Conservation (phyloP, 2,888 invertebrate species). For the Cephalotes varians region DNA sequence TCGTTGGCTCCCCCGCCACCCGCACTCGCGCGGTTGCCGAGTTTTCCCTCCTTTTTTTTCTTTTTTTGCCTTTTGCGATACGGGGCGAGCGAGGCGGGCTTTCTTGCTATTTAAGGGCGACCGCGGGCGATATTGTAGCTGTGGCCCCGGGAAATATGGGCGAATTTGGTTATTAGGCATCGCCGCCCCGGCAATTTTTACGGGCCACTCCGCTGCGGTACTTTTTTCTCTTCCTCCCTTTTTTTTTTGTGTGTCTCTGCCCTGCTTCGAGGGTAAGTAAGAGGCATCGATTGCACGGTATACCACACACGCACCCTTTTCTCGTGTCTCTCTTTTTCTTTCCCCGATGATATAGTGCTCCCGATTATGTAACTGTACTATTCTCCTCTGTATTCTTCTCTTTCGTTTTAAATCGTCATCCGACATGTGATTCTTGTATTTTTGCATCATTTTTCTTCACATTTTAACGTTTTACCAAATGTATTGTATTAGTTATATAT, state of each 20-base stretch:
- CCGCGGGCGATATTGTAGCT: slow-evolving; percentile 55
- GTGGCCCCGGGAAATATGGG: slow-evolving; percentile 40
- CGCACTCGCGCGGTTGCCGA: slow-evolving; percentile 33
- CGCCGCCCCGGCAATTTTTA: slow-evolving; percentile 43
- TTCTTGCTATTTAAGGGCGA: slow-evolving; percentile 53
- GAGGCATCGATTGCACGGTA: slow-evolving; percentile 35
- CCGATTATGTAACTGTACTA: not conserved
- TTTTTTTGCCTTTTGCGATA: slow-evolving; percentile 40
- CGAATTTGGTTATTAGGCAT: slow-evolving; percentile 56
- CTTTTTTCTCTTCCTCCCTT: not conserved
- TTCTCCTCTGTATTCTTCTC: too few species aligned
- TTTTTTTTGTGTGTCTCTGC: not conserved
- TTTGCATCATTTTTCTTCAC: not conserved
- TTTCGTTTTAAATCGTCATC: not conserved
- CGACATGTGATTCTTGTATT: not conserved
- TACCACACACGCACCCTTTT: not conserved
- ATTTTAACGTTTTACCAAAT: not conserved
- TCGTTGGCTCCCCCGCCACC: not conserved
- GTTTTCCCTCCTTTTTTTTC: slow-evolving; percentile 60
- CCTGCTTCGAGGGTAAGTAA: slow-evolving; percentile 34
- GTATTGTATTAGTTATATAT: not conserved
- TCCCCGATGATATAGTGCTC: slow-evolving; percentile 6
- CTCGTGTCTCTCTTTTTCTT: not conserved
- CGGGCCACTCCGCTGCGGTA: slow-evolving; percentile 21
- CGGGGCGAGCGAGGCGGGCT: slow-evolving; percentile 40